Evolutionary conservation across 2,113 vertebrate species (phyloP).

Genomic region (Melanerpes aurifrons): DNA sequence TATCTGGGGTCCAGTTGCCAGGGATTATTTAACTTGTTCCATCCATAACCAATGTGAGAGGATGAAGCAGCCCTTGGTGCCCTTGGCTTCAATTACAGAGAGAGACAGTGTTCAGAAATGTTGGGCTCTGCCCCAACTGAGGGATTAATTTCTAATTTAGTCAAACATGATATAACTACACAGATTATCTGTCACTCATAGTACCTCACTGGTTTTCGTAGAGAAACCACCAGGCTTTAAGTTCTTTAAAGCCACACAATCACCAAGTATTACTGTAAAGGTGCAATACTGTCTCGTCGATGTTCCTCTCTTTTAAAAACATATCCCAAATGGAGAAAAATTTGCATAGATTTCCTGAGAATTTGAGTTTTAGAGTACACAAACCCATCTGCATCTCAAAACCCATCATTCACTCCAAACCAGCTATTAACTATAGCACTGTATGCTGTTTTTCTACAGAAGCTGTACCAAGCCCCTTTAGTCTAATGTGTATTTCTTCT

Average conservation of each 20-base stretch:
- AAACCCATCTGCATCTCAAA: neutral
- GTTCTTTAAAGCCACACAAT: too few species aligned
- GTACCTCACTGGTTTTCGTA: neutral
- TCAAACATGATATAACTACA: neutral
- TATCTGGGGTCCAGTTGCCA: neutral
- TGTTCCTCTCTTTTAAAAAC: neutral
- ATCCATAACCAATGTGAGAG: neutral
- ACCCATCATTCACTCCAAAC: neutral
- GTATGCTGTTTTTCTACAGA: neutral
- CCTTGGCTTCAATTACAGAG: neutral
- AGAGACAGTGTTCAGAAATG: accelerated
- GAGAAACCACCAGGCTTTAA: too few species aligned
- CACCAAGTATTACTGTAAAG: neutral
- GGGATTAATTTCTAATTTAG: neutral
- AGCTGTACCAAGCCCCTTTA: neutral
- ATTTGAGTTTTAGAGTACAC: neutral
- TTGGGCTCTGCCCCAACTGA: neutral
- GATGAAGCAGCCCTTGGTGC: neutral
- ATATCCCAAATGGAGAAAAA: neutral
- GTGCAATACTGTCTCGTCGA: neutral
- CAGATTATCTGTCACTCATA: neutral
- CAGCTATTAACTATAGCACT: neutral
- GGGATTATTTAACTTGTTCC: neutral
- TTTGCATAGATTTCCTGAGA: neutral
- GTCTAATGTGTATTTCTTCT: neutral